These are phyloP conservation scores for Falco novaeseelandiae DNA, from an alignment of 2,797 vertebrate species.

Conservation along the genomic window DNA sequence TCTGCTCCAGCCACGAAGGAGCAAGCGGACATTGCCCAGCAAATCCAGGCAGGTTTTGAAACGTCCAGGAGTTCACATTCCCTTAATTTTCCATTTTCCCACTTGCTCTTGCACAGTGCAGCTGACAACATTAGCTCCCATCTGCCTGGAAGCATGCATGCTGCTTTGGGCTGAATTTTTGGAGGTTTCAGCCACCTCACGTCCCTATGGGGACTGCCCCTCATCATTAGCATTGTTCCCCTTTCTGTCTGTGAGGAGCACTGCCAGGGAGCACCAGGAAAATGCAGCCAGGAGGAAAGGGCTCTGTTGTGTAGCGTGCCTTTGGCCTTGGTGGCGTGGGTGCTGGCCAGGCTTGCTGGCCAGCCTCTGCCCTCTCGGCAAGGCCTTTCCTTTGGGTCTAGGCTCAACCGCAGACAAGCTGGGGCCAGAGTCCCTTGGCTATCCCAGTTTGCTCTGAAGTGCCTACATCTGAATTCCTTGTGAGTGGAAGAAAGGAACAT, in stretches of 20 bases:
- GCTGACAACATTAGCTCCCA: background rate
- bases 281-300: background rate
- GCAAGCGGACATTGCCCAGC: background rate
- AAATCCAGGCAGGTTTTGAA: background rate
- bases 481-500: conserved; percentile 47
- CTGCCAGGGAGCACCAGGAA: background rate
- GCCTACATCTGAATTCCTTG: conserved; percentile 44
- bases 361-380: background rate
- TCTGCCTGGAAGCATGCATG: background rate
- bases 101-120: background rate
- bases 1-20: background rate
- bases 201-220: rapidly evolving
- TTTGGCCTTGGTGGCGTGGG: background rate
- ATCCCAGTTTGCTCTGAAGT: background rate
- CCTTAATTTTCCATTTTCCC: background rate
- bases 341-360: background rate
- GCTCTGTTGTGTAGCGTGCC: rapidly evolving
- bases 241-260: background rate
- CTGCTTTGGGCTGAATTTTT: background rate
- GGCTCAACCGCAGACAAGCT: background rate
- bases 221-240: background rate
- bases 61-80: background rate
- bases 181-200: background rate
- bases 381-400: background rate
- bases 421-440: background rate